Evolutionary conservation across 2,888 invertebrate genomes (phyloP), one percentile per base, ranked within the genome.

Genomic region (Agrotis segetum): DNA sequence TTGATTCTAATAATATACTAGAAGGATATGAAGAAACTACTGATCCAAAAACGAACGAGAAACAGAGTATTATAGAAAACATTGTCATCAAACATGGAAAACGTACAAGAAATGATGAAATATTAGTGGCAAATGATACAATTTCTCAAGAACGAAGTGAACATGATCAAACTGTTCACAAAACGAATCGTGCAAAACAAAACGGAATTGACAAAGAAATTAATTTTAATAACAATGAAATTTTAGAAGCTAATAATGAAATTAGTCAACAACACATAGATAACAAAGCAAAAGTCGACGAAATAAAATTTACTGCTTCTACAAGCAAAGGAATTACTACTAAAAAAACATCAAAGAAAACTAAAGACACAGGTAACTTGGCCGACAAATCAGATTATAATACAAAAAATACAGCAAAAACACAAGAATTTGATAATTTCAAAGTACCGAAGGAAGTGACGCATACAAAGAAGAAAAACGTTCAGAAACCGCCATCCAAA

Each of bases 401-500:
- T 2, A 40, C 40, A 40, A 40, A 55, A 46, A 56, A 13, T 19
- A 5, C 1, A 5, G 16, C 16, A 19, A 71, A 46, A 16, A 1
- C n/a, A 21, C 0, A 0, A 16, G 9, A 11, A n/a, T 77, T 77
- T 71, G 19, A 55, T 50, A n/a, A 64, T 29, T 71, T 77, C 9
- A 71, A 74, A 62, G 44, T 77, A 2, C 75, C 75, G 7, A 46
- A 77, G 7, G 1, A 50, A n/a, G 24, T 63, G 1, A 29, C 21
- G 2, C 3, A 16, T 0, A 14, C 46, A 5, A 75, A 64, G 19
- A 75, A 50, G 49, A 50, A n/a, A 46, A 49, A 1, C 0, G n/a
- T 29, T 0, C 53, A 24, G 0, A 75, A 60, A 29, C 24, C 17
- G 0, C 70, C 62, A 44, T 11, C 61, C 16, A 13, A 61, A 14